Evolutionary conservation across 2,888 invertebrate species (phyloP).

Genomic region (Chouioia cunea): DNA sequence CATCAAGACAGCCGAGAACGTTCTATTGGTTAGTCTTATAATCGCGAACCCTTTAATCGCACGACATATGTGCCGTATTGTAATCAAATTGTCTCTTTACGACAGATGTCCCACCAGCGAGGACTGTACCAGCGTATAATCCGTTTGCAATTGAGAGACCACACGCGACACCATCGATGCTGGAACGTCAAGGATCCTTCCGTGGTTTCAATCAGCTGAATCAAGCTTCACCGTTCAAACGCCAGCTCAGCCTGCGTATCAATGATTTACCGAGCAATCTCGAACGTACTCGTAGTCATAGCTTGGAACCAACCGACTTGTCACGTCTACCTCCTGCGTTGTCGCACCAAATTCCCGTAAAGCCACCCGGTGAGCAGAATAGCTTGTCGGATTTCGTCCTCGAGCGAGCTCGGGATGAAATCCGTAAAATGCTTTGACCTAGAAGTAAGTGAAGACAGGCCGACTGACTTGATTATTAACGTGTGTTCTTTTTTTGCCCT

Average conservation of each 20-base stretch:
- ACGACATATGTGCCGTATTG: too few relatives aligned
- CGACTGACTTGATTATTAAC: too few relatives aligned
- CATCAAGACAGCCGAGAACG: constrained; percentile 70
- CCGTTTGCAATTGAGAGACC: constrained; percentile 96
- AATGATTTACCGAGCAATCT: constrained; percentile 96
- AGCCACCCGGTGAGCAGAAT: constrained; percentile 66
- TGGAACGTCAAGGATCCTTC: constrained; percentile 96
- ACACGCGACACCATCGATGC: constrained; percentile 93
- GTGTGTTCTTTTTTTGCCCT: constrained; percentile 41
- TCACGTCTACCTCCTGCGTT: constrained; percentile 64
- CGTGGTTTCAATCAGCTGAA: constrained; percentile 87
- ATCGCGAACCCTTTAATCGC: too few relatives aligned
- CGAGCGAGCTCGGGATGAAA: too few relatives aligned
- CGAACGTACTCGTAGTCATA: constrained; percentile 77
- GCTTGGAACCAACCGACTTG: constrained; percentile 68
- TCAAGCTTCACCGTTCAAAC: constrained; percentile 92
- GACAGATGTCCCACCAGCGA: constrained; percentile 70
- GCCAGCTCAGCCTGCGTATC: constrained; percentile 94
- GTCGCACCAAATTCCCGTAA: constrained; percentile 65
- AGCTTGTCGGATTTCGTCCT: too few relatives aligned
- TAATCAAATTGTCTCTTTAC: constrained; percentile 1
- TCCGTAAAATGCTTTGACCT: too few relatives aligned
- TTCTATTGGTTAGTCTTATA: constrained; percentile 71
- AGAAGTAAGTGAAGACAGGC: too few relatives aligned
- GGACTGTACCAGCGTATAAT: constrained; percentile 76